Evolutionary conservation across 2,797 vertebrate species (phyloP).

Genomic region (Platyrinchus mystaceus): DNA sequence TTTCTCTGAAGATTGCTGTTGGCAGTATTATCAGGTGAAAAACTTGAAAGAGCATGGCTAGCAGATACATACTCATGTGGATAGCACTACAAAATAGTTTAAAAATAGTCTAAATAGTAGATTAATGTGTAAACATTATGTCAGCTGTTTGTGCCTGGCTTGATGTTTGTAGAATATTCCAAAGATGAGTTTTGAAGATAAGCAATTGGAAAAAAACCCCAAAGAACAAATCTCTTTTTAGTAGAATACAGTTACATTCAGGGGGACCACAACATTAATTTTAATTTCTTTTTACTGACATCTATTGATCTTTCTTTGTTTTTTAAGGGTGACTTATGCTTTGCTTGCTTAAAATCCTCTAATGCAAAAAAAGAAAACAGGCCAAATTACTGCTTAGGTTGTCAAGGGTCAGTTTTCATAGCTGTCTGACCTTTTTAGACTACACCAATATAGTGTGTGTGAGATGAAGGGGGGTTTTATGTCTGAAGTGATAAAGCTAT

Average conservation of each 20-base stretch:
- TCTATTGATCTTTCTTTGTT: not conserved
- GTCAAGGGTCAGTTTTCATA: conserved; percentile 23
- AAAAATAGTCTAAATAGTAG: not conserved
- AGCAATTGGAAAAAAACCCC: not conserved
- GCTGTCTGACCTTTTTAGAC: conserved; percentile 1
- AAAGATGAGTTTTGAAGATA: not conserved
- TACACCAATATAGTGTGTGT: not conserved
- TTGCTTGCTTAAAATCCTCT: not conserved
- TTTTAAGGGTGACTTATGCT: not conserved
- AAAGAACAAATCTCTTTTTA: not conserved
- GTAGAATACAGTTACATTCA: not conserved
- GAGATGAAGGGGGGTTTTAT: not conserved
- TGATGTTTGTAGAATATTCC: not conserved
- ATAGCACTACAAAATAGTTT: not conserved
- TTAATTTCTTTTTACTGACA: not conserved
- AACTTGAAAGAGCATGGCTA: not conserved
- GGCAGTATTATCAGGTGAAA: not conserved
- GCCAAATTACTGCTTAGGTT: not conserved
- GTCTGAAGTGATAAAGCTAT: conserved; percentile 9
- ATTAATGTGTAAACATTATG: not conserved
- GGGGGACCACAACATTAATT: not conserved
- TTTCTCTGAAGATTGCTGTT: not conserved
- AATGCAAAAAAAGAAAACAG: not conserved
- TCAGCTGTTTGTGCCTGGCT: not conserved
- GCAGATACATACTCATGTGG: not conserved